Conservation (phyloP, 2,888 invertebrate species). For the Chydorus sphaericus region DNA sequence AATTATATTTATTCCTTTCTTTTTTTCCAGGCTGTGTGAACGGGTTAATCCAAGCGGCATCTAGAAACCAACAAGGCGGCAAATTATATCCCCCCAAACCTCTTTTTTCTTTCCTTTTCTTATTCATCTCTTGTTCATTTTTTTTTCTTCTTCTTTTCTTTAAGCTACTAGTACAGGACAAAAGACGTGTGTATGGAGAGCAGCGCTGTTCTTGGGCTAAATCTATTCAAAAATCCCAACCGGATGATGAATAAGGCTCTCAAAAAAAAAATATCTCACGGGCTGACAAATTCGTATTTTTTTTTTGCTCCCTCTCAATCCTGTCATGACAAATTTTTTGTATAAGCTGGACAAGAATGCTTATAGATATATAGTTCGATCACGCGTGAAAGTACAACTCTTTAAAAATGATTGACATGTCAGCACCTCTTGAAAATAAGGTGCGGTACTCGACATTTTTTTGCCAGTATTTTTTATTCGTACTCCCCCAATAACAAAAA, state of each 20-base stretch:
- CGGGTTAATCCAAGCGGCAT: conserved; percentile 8
- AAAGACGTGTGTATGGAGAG: not conserved
- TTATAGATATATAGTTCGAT: no score
- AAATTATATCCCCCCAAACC: conserved; percentile 2
- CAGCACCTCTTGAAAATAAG: not conserved
- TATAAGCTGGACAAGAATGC: no score
- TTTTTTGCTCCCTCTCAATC: not conserved
- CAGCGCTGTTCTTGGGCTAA: not conserved
- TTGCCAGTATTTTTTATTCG: no score
- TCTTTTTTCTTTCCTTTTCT: not conserved
- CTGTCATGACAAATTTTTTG: not conserved
- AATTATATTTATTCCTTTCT: not conserved
- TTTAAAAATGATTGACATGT: conserved; percentile 2
- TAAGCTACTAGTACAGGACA: not conserved
- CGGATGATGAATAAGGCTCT: no score
- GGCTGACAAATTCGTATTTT: conserved; percentile 2
- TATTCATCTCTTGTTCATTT: not conserved
- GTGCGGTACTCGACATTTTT: not conserved
- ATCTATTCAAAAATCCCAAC: no score
- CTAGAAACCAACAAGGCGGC: conserved; percentile 2
- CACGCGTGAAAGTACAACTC: conserved; percentile 5
- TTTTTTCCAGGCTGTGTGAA: not conserved
- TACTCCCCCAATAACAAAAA: no score
- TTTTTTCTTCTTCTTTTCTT: not conserved
- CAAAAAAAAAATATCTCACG: conserved; percentile 1